Evolutionary conservation across 2,113 vertebrate species (phyloP).

Genomic region (Solea senegalensis): DNA sequence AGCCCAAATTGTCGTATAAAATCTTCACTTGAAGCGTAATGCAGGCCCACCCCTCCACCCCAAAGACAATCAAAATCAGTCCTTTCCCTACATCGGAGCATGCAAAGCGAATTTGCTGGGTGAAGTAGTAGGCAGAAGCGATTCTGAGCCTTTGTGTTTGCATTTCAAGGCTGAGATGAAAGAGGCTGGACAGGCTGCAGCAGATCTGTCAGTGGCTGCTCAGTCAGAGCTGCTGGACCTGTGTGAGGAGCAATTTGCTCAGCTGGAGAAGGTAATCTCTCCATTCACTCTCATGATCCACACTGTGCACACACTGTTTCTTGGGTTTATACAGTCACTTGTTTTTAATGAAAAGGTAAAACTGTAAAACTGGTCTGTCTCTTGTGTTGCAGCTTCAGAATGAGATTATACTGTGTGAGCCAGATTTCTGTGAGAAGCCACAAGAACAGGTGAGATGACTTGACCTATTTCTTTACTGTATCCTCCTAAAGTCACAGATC

Average conservation of each 20-base stretch:
- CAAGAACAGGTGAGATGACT: constrained; percentile 69
- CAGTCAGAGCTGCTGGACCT: constrained; percentile 62
- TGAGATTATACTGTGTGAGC: constrained; percentile 70
- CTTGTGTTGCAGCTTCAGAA: constrained; percentile 78
- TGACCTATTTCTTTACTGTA: neutral
- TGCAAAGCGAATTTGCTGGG: too few relatives aligned
- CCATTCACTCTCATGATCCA: neutral
- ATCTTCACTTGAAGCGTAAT: too few relatives aligned
- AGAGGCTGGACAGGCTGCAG: neutral
- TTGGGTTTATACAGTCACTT: too few relatives aligned
- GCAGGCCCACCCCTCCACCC: too few relatives aligned
- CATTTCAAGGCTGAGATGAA: constrained; percentile 49
- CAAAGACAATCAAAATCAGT: too few relatives aligned
- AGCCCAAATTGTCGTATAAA: too few relatives aligned
- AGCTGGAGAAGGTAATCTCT: constrained; percentile 67
- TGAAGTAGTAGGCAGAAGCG: too few relatives aligned
- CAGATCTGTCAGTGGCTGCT: constrained; percentile 57
- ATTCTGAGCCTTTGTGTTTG: neutral
- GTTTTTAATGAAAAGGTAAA: neutral
- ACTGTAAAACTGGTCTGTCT: constrained; percentile 20
- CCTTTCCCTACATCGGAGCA: too few relatives aligned
- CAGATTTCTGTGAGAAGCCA: constrained; percentile 56
- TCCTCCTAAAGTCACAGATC: neutral
- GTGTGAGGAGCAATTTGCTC: constrained; percentile 77
- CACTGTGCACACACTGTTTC: neutral